Evolutionary conservation across 2,113 vertebrate species (phyloP).

Genomic region (Rhea americana): DNA sequence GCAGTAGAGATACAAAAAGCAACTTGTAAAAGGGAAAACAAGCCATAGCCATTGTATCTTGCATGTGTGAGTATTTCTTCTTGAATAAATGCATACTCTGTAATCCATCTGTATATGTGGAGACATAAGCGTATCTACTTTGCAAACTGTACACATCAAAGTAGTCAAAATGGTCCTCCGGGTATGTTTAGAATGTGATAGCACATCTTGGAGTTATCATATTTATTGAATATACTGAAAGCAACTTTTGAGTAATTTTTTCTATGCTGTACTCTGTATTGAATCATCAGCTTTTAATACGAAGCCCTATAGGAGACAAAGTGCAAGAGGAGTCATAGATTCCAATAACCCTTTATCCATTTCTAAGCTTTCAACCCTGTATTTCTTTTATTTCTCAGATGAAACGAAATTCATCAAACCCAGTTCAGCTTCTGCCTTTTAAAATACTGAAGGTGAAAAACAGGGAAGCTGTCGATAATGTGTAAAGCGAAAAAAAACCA

Average conservation of each 20-base stretch:
- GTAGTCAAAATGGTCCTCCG: background rate
- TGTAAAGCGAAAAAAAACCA: background rate
- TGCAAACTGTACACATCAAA: background rate
- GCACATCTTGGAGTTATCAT: background rate
- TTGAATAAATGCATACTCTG: background rate
- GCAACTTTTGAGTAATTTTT: background rate
- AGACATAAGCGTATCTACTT: background rate
- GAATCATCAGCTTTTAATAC: slow-evolving; percentile 45
- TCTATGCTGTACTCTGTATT: background rate
- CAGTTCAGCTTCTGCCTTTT: slow-evolving; percentile 36
- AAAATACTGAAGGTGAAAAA: slow-evolving; percentile 20
- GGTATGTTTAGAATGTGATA: background rate
- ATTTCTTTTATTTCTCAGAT: slow-evolving; percentile 20
- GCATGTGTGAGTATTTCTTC: background rate
- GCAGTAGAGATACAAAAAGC: background rate
- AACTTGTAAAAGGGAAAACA: background rate
- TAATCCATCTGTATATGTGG: background rate
- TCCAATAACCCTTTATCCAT: slow-evolving; percentile 35
- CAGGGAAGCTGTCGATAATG: slow-evolving; percentile 14
- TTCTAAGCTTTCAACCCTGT: slow-evolving; percentile 18
- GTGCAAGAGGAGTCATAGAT: background rate
- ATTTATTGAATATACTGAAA: background rate
- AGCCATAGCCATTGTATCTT: background rate
- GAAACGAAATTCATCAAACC: slow-evolving; percentile 44
- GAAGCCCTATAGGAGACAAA: slow-evolving; percentile 32